A percentile compares a stretch with the other conserved stretches of the same genome.
phyloP scores from a whole-genome alignment of 2,797 vertebrate genomes.

The Ataeniobius toweri region DNA sequence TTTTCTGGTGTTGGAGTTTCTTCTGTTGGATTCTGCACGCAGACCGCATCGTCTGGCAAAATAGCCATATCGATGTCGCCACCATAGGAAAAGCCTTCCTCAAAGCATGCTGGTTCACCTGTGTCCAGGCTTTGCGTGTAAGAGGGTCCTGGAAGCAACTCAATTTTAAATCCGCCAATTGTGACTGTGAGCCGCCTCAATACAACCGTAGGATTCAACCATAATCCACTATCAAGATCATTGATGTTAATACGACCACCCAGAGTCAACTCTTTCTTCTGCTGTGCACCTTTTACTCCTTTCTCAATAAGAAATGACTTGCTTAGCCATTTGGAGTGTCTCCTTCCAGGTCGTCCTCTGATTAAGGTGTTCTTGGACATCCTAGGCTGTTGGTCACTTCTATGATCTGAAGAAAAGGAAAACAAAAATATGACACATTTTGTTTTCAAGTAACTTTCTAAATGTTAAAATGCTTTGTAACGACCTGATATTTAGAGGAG shows the following conservation, averaged over 20 bases:
- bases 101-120: constrained; percentile 51
- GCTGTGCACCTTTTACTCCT: constrained; percentile 54
- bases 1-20: constrained; percentile 57
- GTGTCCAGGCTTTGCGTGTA: constrained; percentile 55
- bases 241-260: constrained; percentile 72
- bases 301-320: constrained; percentile 74
- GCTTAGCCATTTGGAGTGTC: constrained; percentile 75
- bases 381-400: constrained; percentile 78
- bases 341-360: constrained; percentile 75
- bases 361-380: constrained; percentile 72
- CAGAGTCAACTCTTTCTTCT: constrained; percentile 70
- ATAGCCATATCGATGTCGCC: constrained; percentile 55
- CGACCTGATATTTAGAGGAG: background rate
- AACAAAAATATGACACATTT: constrained; percentile 7
- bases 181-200: constrained; percentile 81
- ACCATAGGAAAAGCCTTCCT: constrained; percentile 51
- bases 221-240: constrained; percentile 65
- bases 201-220: constrained; percentile 79
- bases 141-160: constrained; percentile 82
- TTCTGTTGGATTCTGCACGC: constrained; percentile 38
- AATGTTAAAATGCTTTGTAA: background rate
- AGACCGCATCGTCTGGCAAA: constrained; percentile 54
- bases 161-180: constrained; percentile 84
- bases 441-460: background rate
- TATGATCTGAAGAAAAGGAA: constrained; percentile 73